phyloP scores from a whole-genome alignment of 2,797 vertebrate genomes.

The Anabacerthia variegaticeps region DNA sequence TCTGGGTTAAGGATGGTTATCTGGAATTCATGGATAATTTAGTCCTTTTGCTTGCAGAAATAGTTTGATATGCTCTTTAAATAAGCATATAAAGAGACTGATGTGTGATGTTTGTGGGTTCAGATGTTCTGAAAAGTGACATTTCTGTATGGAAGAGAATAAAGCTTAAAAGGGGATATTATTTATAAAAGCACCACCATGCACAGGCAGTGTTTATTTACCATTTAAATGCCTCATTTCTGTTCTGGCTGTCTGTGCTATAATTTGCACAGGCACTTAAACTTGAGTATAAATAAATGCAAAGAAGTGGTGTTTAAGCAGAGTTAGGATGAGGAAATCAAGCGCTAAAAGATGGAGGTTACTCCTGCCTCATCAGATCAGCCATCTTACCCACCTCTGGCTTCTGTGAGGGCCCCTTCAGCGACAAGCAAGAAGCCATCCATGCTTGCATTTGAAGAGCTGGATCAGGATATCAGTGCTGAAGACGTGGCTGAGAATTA shows the following conservation, averaged over 20 bases:
- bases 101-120: slow-evolving; percentile 27
- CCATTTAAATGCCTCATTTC: slow-evolving; percentile 72
- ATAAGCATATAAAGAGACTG: slow-evolving; percentile 35
- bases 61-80: slow-evolving; percentile 54
- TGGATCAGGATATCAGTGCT: background rate
- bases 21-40: slow-evolving; percentile 60
- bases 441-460: background rate
- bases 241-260: slow-evolving; percentile 66
- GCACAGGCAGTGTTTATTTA: slow-evolving; percentile 73
- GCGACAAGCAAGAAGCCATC: background rate
- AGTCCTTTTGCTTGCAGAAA: slow-evolving; percentile 52
- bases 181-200: slow-evolving; percentile 60
- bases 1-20: slow-evolving; percentile 4
- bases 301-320: slow-evolving; percentile 46
- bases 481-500: background rate
- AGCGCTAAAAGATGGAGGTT: background rate
- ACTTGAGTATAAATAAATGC: slow-evolving; percentile 61
- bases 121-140: slow-evolving; percentile 56
- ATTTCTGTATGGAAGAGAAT: slow-evolving; percentile 26
- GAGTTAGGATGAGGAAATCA: slow-evolving; percentile 43
- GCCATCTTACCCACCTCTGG: background rate
- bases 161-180: slow-evolving; percentile 56
- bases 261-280: slow-evolving; percentile 75
- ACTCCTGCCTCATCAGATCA: background rate
- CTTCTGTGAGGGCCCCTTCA: background rate